Evolutionary conservation across 1,140 invertebrate species (phyloP), one percentile per base, ranked within the genome.

Genomic region (Oedothorax gibbosus): DNA sequence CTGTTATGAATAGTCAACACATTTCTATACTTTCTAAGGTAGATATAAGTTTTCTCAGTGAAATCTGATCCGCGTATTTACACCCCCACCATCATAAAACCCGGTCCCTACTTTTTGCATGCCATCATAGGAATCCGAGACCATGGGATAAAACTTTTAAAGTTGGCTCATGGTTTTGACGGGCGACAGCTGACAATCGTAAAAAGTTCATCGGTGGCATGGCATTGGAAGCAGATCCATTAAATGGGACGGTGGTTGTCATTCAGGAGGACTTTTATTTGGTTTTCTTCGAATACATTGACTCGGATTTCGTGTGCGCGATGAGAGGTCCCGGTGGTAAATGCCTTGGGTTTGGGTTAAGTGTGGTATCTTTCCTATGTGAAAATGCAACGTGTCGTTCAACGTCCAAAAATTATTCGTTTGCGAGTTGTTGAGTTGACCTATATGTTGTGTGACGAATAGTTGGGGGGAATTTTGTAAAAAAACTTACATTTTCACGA

Each of bases 221-320:
- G 68, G 49, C 20, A 71, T 71, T 71, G 69, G 69, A 5, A 8
- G 50, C 10, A 18, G 10, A 49, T 53, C 69, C 69, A 71, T 71
- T 71, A 71, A 53, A 71, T 18, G 35, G 35, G 54, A 53, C 69
- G n/a, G 69, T 71, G 69, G 69, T 54, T 71, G 69, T 51, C 18
- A 18, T 35, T 5, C 15, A 4, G 50, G 49, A 71, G 14, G 6
- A 53, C 12, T 51, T 14, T n/a, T 21, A 20, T 53, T 71, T 51
- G 51, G 12, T 53, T 18, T n/a, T n/a, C 54, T 53, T 15, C 0
- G 12, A 68, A 71, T n/a, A 54, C 8, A n/a, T 53, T 51, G n/a
- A 15, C 20, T 18, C 15, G 20, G 50, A 35, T 57, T 35, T 57
- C 53, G 20, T 0, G 6, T 57, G 54, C 49, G 18, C 7, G 56